Evolutionary conservation across 2,797 vertebrate species (phyloP), one percentile per base, ranked within the genome.

Genomic region (Champsocephalus gunnari): DNA sequence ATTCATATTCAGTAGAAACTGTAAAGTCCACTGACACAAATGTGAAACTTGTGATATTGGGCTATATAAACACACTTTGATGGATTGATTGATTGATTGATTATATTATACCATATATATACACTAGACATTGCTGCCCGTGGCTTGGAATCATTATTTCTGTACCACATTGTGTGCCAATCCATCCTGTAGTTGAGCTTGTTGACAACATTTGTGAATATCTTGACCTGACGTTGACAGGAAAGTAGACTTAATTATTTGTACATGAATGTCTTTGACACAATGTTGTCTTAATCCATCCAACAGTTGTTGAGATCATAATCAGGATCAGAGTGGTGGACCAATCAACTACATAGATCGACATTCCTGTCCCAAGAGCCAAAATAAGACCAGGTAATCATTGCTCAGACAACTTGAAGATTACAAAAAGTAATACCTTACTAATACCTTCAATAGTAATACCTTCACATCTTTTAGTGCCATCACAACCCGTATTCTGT

Each of bases 391-490:
- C 9, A 50, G 7, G 4, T 8, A 24, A 14, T 19, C 24, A 43
- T 12, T 7, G 12, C 43, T 60, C 16, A 21, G 9, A 41, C 60
- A 28, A 17, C n/a, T 47, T 4, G 0, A n/a, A 24, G 4, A 8
- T 28, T 65, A 71, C 13, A 68, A 61, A 44, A 10, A 34, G 55
- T 32, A 10, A 28, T 19, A 24, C 34, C 48, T 47, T 1, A 32
- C 9, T n/a, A n/a, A n/a, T n/a, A n/a, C n/a, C n/a, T n/a, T n/a
- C n/a, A n/a, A n/a, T n/a, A n/a, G n/a, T n/a, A n/a, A n/a, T n/a
- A n/a, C n/a, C n/a, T 56, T 73, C 13, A 57, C 58, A 47, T 61
- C 21, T n/a, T 53, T 55, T 11, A 45, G n/a, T 10, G 38, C 12
- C 48, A 54, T 43, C 21, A 21, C 45, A 47, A 62, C 38, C 47